Evolutionary conservation across 2,888 invertebrate species (phyloP), one percentile per base, ranked within the genome.

Genomic region (Gastracanthus pulcherrimus): DNA sequence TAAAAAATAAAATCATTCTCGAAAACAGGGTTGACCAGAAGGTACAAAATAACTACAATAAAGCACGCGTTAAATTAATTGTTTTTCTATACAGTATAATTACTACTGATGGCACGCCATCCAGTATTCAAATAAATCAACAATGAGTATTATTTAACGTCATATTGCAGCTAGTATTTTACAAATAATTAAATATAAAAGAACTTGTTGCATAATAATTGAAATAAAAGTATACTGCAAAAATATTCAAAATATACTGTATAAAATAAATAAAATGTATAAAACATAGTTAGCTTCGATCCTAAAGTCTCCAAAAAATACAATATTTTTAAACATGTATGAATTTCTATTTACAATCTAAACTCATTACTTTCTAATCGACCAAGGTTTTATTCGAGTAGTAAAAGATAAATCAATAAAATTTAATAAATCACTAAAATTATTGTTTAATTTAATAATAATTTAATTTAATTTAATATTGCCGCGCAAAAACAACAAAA

Each of bases 301-400:
- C n/a, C 64, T 74, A 74, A 64, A 74, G 62, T 74, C 62, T 74
- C 48, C n/a, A n/a, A n/a, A n/a, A n/a, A n/a, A n/a, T n/a, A n/a
- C n/a, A n/a, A n/a, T n/a, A n/a, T n/a, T n/a, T n/a, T n/a, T n/a
- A n/a, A n/a, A n/a, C n/a, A n/a, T n/a, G n/a, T n/a, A n/a, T n/a
- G n/a, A n/a, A n/a, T n/a, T n/a, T n/a, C n/a, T n/a, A n/a, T n/a
- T n/a, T n/a, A n/a, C n/a, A n/a, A n/a, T n/a, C n/a, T n/a, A n/a
- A n/a, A n/a, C n/a, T n/a, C n/a, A n/a, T n/a, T n/a, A n/a, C n/a
- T n/a, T n/a, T n/a, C n/a, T n/a, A n/a, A n/a, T n/a, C n/a, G n/a
- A n/a, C 48, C 11, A 69, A 55, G 11, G 26, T 26, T 45, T 45
- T 45, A 45, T 45, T 45, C 13, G 45, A 16, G 13, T 45, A 13